Base-by-base conservation (phyloP, 2,113 vertebrate genomes). In the Numida meleagris region DNA sequence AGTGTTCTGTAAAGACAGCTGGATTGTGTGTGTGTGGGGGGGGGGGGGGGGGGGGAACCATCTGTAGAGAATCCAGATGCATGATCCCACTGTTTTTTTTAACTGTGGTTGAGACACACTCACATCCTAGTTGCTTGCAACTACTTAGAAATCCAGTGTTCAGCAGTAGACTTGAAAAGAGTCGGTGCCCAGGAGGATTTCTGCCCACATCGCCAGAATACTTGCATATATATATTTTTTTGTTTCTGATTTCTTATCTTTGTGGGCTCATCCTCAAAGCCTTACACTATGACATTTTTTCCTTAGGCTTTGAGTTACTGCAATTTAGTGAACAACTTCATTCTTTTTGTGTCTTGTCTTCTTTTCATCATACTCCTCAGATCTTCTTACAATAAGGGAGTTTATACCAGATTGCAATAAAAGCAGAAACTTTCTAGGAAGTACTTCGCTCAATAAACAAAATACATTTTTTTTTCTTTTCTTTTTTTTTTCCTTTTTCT, bases 371-470 rank as follows among this genome's bases (percentile, higher is more conserved):
- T 19, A 7, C 29, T 65, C 12, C 11, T 15, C 4, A 10, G 3
- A 18, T 70, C 20, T 59, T 65, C 10, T 16, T 55, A 17, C 17
- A 70, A 20, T 72, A 45, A 27, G 16, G 40, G 55, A 79, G 24
- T 89, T 85, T 85, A 63, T 89, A 50, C 58, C 51, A 62, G 18
- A 34, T 11, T 89, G 3, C 16, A 82, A 68, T 40, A 84, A 58
- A 13, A 67, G 45, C 13, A 65, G 50, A 74, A 82, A 80, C 33
- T 88, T 89, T 91, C 55, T 86, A 81, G 79, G 67, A 96, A 82
- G 19, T 63, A 82, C 74, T 94, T 89, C 89, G 19, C 34, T 83
- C 33, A 53, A 18, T 17, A 34, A 43, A 57, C 23, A 8, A 9
- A 14, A 43, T n/a, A n/a, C n/a, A n/a, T n/a, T n/a, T n/a, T n/a